phyloP scores from a whole-genome alignment of 2,888 invertebrate genomes.

The Cerastis leucographa region DNA sequence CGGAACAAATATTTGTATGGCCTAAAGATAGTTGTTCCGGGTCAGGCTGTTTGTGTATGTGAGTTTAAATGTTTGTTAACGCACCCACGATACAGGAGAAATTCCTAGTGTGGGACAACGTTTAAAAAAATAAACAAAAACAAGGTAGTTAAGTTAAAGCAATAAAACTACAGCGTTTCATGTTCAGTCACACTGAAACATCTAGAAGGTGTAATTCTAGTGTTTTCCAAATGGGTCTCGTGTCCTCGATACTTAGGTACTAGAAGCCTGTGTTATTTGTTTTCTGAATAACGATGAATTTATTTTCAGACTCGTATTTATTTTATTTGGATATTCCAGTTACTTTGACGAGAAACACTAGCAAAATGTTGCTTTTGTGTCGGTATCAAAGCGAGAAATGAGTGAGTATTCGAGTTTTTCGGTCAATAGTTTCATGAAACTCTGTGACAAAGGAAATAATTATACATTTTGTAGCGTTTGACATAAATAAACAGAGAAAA shows the following conservation, averaged over 20 bases:
- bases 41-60: too few species aligned
- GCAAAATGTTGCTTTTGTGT: background rate
- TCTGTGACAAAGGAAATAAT: background rate
- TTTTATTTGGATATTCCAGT: background rate
- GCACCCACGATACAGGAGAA: too few species aligned
- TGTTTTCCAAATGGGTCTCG: conserved; percentile 3
- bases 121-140: too few species aligned
- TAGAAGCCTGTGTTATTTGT: background rate
- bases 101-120: too few species aligned
- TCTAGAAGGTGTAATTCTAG: conserved; percentile 5
- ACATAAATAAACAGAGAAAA: background rate
- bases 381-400: background rate
- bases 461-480: background rate
- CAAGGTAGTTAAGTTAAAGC: too few species aligned
- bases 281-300: background rate
- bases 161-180: background rate
- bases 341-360: background rate
- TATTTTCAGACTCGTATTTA: background rate
- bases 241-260: too few species aligned
- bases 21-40: too few species aligned
- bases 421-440: background rate
- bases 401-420: background rate
- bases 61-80: too few species aligned
- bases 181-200: conserved; percentile 12
- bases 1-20: too few species aligned